Evolutionary conservation across 2,113 vertebrate species (phyloP), one percentile per base, ranked within the genome.

Genomic region (Antechinus flavipes): DNA sequence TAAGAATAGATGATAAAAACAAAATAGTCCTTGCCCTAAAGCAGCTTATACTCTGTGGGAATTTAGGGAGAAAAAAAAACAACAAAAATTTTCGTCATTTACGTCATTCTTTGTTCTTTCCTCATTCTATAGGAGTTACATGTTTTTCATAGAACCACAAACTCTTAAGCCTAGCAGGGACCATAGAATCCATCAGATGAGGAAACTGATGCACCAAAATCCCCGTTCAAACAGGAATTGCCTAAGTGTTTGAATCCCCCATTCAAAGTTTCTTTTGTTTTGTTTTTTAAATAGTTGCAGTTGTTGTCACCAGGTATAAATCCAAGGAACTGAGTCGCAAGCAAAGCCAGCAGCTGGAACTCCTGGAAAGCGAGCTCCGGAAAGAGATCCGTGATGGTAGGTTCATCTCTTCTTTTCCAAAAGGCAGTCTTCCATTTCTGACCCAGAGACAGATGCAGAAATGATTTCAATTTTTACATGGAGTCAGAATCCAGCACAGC

Each of bases 311-410:
- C 95, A 98, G 98, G 68, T 98, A 98, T 89, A 99, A 99, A 96
- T 99, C 99, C 22, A 99, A 98, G 96, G 98, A 99, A 95, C 98
- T 99, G 92, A 99, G 98, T 27, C 98, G 96, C 46, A 98, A 98
- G 96, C 99, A 99, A 98, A 99, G 99, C 96, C 98, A 98, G 91
- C 98, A 98, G 8, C 98, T 99, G 90, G 99, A 99, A 76, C 98
- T 99, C 8, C 95, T 99, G 97, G 99, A 99, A 95, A 99, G 99
- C 0, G 98, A 99, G 91, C 99, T 99, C 94, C 98, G 99, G 96
- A 99, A 99, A 61, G 99, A 99, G 97, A 99, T 99, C 93, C 98
- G 99, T 0, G 99, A 99, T 90, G 99, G 99, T 99, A 98, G 76
- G 98, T 98, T 49, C 95, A 0, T 10, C 56, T 84, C 56, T 95